A percentile compares a stretch with the other conserved stretches of the same genome.
These are phyloP conservation scores for Rotaria magnacalcarata DNA, from an alignment of 2,888 invertebrate genomes.

Conservation along the genomic window DNA sequence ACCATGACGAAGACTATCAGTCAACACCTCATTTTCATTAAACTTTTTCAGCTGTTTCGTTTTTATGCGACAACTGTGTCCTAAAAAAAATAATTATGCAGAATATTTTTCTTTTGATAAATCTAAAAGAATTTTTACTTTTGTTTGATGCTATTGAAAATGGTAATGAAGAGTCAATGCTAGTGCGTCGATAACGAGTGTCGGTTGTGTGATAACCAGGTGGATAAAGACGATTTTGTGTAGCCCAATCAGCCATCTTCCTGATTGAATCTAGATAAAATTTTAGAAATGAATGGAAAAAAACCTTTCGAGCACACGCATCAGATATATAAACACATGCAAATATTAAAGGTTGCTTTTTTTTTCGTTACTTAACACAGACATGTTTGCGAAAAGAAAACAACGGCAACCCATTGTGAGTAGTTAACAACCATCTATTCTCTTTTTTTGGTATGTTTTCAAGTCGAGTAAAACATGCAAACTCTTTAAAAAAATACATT, in stretches of 20 bases:
- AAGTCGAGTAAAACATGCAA: too few species aligned
- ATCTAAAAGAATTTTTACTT: background rate
- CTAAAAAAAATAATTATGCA: background rate
- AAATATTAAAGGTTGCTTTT: too few species aligned
- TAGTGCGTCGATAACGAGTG: background rate
- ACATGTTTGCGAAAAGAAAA: too few species aligned
- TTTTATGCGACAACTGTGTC: background rate
- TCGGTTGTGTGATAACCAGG: background rate
- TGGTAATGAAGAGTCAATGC: background rate
- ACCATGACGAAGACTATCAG: background rate
- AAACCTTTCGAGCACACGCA: too few species aligned
- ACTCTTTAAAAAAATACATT: too few species aligned
- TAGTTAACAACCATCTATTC: too few species aligned
- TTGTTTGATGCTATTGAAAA: background rate
- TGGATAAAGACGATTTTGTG: constrained; percentile 1
- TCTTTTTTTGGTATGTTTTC: too few species aligned
- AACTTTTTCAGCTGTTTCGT: background rate
- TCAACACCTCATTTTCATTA: background rate
- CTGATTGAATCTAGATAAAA: too few species aligned
- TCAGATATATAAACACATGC: too few species aligned
- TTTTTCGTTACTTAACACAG: background rate
- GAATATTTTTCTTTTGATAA: background rate
- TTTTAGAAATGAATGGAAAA: too few species aligned
- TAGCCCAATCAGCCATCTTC: background rate
- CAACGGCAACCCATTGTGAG: too few species aligned